Evolutionary conservation across 2,888 invertebrate genomes (phyloP).

Genomic region (Hyposoter dolosus): DNA sequence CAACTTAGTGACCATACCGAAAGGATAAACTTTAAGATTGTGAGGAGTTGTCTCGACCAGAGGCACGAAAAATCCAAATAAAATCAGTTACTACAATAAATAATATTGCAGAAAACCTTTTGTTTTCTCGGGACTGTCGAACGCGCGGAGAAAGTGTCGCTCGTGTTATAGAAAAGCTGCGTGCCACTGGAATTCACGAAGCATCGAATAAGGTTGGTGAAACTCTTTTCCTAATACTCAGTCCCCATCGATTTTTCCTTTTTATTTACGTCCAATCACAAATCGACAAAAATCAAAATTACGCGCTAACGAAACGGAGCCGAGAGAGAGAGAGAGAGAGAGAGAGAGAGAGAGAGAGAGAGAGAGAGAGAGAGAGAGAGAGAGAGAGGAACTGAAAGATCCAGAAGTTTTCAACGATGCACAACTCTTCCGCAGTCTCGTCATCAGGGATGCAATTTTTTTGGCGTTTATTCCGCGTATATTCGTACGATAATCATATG

Average conservation of each 20-base stretch:
- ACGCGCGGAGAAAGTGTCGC: slow-evolving; percentile 73
- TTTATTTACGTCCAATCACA: background rate
- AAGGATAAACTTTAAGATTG: background rate
- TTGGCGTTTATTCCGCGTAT: background rate
- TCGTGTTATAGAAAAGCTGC: slow-evolving; percentile 68
- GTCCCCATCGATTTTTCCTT: slow-evolving; percentile 29
- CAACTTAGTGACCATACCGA: background rate
- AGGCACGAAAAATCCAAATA: background rate
- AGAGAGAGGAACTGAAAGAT: background rate
- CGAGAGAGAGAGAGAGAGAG: background rate
- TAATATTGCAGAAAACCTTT: slow-evolving; percentile 36
- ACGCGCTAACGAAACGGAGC: background rate
- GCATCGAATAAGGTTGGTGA: slow-evolving; percentile 80
- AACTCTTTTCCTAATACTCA: slow-evolving; percentile 70
- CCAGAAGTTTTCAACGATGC: background rate
- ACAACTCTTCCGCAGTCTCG: background rate
- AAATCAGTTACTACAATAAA: background rate
- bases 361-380: background rate
- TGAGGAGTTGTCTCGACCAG: background rate
- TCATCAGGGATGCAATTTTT: background rate
- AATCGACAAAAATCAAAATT: background rate
- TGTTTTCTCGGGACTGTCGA: slow-evolving; percentile 47
- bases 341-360: background rate
- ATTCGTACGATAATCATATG: background rate
- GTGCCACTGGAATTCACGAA: slow-evolving; percentile 70